phyloP scores from a whole-genome alignment of 2,888 invertebrate genomes.

The Hyposoter didymator region DNA sequence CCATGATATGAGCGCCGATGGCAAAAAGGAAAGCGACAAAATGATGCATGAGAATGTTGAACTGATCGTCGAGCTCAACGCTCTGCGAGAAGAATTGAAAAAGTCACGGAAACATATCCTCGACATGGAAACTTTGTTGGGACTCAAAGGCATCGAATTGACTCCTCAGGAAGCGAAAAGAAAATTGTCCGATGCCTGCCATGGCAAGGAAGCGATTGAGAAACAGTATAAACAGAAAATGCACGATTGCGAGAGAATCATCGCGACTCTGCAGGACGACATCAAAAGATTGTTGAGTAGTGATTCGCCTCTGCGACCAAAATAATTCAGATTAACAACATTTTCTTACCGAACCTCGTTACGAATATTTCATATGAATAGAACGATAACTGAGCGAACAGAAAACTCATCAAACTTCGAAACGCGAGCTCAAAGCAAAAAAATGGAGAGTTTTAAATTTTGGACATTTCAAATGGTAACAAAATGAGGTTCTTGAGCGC shows the following conservation, averaged over 20 bases:
- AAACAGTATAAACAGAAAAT: constrained; percentile 84
- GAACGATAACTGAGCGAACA: background rate
- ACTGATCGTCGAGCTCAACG: constrained; percentile 91
- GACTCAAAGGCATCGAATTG: constrained; percentile 86
- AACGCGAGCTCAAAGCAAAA: too few species aligned
- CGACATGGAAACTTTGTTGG: constrained; percentile 90
- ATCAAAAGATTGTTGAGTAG: constrained; percentile 81
- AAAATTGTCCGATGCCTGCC: constrained; percentile 87
- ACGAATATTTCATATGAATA: too few species aligned
- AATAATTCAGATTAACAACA: background rate
- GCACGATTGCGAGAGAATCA: constrained; percentile 83
- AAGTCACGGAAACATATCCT: constrained; percentile 88
- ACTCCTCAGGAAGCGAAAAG: constrained; percentile 87
- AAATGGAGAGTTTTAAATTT: too few species aligned
- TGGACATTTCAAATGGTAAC: too few species aligned
- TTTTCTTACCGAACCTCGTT: too few species aligned
- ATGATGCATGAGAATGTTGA: constrained; percentile 90
- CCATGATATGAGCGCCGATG: constrained; percentile 30
- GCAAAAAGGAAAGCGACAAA: constrained; percentile 80
- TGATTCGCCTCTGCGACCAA: constrained; percentile 24
- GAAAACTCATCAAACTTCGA: background rate
- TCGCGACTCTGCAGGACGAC: constrained; percentile 84
- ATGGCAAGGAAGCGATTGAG: constrained; percentile 87
- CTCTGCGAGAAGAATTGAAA: constrained; percentile 89
- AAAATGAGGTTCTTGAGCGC: too few species aligned